phyloP scores from a whole-genome alignment of 2,797 vertebrate species.

The Eulemur mongoz region DNA sequence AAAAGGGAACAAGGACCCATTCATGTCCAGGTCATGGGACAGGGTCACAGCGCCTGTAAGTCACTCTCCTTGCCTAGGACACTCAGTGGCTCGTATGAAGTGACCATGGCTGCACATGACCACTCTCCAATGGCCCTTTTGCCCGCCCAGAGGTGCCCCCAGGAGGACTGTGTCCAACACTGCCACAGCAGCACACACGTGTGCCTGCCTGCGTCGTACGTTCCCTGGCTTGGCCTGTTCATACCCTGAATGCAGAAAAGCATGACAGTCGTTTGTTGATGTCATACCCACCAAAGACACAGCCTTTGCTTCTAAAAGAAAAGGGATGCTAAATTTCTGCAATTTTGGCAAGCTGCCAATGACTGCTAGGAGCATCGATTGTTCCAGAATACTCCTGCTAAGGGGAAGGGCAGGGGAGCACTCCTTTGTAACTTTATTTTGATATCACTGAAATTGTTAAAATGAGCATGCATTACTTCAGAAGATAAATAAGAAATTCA shows the following conservation, averaged over 20 bases:
- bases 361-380: neutral
- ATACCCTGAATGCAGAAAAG: neutral
- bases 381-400: neutral
- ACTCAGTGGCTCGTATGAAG: neutral
- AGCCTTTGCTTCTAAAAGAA: neutral
- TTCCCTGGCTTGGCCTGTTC: neutral
- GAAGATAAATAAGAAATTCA: neutral
- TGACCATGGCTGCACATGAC: accelerated
- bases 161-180: no score
- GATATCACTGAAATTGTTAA: neutral
- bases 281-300: neutral
- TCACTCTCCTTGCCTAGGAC: neutral
- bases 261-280: accelerated
- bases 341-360: neutral
- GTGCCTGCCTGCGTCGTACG: accelerated
- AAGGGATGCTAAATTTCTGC: neutral
- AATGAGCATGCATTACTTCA: accelerated
- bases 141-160: neutral
- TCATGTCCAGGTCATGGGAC: neutral
- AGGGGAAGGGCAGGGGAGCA: neutral
- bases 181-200: accelerated
- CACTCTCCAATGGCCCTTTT: neutral
- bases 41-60: accelerated
- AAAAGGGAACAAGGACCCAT: neutral
- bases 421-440: neutral